A percentile compares a stretch with the other conserved stretches of the same genome.
These are phyloP conservation scores for Dascyllus trimaculatus DNA, from an alignment of 2,113 vertebrate genomes.

Conservation along the genomic window DNA sequence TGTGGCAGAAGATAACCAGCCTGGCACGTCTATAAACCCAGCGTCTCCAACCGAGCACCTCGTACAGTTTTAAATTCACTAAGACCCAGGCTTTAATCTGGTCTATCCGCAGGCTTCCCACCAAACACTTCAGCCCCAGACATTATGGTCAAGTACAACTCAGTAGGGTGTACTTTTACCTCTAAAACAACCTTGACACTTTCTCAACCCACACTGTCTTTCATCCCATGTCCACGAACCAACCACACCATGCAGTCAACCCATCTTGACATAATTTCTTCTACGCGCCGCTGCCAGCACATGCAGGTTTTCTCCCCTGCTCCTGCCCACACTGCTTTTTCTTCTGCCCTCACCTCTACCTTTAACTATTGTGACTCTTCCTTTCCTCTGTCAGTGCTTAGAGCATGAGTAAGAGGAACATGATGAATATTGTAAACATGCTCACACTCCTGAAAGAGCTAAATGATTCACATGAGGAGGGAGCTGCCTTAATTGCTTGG, in stretches of 20 bases:
- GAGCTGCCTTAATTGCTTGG: conserved; percentile 51
- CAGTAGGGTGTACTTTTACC: conserved; percentile 44
- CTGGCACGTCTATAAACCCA: conserved; percentile 4
- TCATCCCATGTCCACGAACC: conserved; percentile 32
- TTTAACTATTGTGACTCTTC: conserved; percentile 19
- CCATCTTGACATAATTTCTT: conserved; percentile 12
- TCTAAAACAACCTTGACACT: conserved; percentile 59
- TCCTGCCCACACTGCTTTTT: conserved; percentile 4
- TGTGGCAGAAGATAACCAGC: conserved; percentile 10
- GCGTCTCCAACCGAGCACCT: conserved; percentile 4
- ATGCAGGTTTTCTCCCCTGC: conserved; percentile 14
- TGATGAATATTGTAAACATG: conserved; percentile 57
- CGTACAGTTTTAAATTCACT: conserved; percentile 17
- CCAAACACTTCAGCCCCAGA: conserved; percentile 20
- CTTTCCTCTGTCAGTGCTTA: neutral
- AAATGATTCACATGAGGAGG: conserved; percentile 52
- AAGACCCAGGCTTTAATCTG: conserved; percentile 19
- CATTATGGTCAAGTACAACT: conserved; percentile 38
- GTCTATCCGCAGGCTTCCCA: conserved; percentile 22
- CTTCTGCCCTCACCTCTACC: conserved; percentile 29
- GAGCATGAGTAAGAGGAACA: conserved; percentile 37
- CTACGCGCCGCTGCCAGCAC: conserved; percentile 30
- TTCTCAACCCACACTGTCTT: conserved; percentile 48
- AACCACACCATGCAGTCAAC: conserved; percentile 40
- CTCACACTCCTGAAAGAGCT: conserved; percentile 45